Base-by-base conservation (phyloP, 2,797 vertebrate genomes). In the Pangasius sanitwongsei region DNA sequence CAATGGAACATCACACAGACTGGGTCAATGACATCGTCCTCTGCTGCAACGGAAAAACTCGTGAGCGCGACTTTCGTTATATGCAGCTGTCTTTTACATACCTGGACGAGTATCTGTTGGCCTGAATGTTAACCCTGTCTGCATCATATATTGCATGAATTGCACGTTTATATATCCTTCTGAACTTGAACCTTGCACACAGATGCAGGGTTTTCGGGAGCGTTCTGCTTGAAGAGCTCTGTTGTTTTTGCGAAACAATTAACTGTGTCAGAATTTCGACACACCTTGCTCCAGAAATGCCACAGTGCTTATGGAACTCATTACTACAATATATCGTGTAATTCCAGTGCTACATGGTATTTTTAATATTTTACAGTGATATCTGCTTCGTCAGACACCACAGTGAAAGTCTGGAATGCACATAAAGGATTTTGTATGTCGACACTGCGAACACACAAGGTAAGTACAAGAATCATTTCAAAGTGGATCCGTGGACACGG, bases 391-490 rank as follows among this genome's bases (percentile, higher is more conserved):
- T 99, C 98, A 1, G 98, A 99, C 92, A 99, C 98, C 1, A 99
- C 98, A 59, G 98, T 99, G 85, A 99, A 99, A 97, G 99, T 99
- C 63, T 99, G 99, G 99, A 99, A 99, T n/a, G 99, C 99, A 6
- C 99, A 99, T 92, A 99, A 99, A 95, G 99, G 99, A 15, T 99
- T 99, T 96, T 99, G 99, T 91, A 99, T 99, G 98, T 99, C 99
- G 13, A 99, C 98, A 90, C 95, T 99, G 96, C 97, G 99, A 94
- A 99, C 98, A 0, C 98, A 99, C 93, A 99, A 99, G 96, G 97
- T 97, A 94, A 94, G 59, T 28, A 28, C 20, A 34, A 37, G 37
- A 59, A 82, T 37, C 8, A 41, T 15, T 81, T 25, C 0, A 37
- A 0, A 41, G 34, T 28, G 31, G 0, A 12, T 59, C 9, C 6